These are phyloP conservation scores for Scomberomorus guttatus DNA, from an alignment of 2,797 vertebrate species.

Conservation along the genomic window DNA sequence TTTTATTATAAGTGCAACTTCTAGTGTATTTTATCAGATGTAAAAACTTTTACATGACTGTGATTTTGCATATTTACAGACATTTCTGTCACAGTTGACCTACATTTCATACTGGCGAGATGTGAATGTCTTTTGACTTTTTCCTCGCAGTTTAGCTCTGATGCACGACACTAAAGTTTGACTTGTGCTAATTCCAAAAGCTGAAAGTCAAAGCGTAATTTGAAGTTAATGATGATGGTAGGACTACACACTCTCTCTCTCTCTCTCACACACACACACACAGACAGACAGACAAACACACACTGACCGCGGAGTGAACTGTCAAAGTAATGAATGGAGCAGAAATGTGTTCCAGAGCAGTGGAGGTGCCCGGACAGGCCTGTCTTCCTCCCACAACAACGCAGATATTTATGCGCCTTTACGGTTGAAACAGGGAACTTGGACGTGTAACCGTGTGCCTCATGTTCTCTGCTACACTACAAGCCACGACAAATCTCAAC, in stretches of 20 bases:
- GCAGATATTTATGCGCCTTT: constrained; percentile 62
- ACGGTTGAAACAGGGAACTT: constrained; percentile 53
- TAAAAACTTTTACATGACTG: neutral
- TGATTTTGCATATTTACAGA: neutral
- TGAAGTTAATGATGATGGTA: constrained; percentile 23
- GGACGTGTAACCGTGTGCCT: constrained; percentile 42
- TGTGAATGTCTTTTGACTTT: neutral
- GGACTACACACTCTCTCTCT: neutral
- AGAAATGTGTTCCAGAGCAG: constrained; percentile 79
- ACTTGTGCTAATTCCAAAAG: constrained; percentile 36
- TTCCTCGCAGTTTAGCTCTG: constrained; percentile 1
- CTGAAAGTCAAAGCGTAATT: constrained; percentile 15
- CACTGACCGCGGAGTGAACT: constrained; percentile 78
- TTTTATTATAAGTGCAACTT: neutral
- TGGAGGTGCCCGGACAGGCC: constrained; percentile 80
- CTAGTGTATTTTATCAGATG: neutral
- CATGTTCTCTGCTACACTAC: constrained; percentile 38
- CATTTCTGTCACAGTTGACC: constrained; percentile 42
- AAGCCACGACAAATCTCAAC: constrained; percentile 47
- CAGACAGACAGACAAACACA: constrained; percentile 22
- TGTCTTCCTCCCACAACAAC: constrained; percentile 73
- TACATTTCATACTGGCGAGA: constrained; percentile 34
- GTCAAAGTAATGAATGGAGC: constrained; percentile 78
- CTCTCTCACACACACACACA: constrained; percentile 15
- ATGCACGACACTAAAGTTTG: neutral